A percentile compares a stretch with the other conserved stretches of the same genome.
These are phyloP conservation scores for Hylaea fasciaria DNA, from an alignment of 2,888 invertebrate species.

Conservation along the genomic window DNA sequence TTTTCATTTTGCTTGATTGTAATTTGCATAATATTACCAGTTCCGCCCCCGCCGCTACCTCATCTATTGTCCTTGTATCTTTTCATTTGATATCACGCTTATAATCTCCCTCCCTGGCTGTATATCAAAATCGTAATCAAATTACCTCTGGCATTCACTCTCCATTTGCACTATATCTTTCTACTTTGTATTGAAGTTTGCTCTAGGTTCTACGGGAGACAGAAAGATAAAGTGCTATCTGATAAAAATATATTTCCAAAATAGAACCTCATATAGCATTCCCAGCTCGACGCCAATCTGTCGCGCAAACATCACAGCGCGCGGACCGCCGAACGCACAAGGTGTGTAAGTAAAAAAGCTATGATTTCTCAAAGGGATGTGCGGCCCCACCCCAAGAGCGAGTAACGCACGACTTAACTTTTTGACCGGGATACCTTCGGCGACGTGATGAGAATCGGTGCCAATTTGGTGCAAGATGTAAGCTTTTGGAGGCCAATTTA, in stretches of 20 bases:
- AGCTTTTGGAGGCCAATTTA: conserved; percentile 18
- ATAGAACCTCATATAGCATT: not conserved
- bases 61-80: too few species aligned
- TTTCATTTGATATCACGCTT: too few species aligned
- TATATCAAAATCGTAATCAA: too few species aligned
- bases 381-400: conserved; percentile 45
- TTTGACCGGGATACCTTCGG: conserved; percentile 80
- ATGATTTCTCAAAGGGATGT: conserved; percentile 83
- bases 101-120: too few species aligned
- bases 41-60: too few species aligned
- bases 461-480: conserved; percentile 41
- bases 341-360: conserved; percentile 65
- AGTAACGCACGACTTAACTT: conserved; percentile 79
- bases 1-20: too few species aligned
- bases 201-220: too few species aligned
- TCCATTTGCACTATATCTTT: too few species aligned
- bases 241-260: not conserved
- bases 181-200: too few species aligned
- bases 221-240: too few species aligned
- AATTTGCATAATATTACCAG: too few species aligned
- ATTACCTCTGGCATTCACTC: too few species aligned
- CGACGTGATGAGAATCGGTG: conserved; percentile 75
- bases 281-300: conserved; percentile 11
- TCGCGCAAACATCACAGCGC: conserved; percentile 44
- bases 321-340: conserved; percentile 48